These are phyloP conservation scores for Colinus virginianus DNA, from an alignment of 2,113 vertebrate species.

Conservation along the genomic window DNA sequence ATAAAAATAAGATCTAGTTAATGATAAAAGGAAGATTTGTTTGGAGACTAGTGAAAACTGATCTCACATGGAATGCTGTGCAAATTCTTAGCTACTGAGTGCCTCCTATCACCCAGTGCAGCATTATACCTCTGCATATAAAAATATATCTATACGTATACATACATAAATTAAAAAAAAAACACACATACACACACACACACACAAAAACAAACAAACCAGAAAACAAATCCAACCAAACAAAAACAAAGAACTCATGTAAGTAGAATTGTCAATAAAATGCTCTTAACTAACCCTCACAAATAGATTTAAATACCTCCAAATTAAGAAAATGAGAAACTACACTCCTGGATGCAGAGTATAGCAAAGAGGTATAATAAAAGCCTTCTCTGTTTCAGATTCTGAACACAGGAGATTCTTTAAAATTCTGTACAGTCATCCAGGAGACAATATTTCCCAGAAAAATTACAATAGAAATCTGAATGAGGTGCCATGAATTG, in stretches of 20 bases:
- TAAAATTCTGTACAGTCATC: background rate
- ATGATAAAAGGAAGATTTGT: background rate
- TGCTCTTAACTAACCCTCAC: background rate
- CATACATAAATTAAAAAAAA: too few species aligned
- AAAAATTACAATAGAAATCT: background rate
- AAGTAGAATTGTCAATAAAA: background rate
- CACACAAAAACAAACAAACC: too few species aligned
- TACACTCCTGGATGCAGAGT: background rate
- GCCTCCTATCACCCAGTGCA: background rate
- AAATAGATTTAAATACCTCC: background rate
- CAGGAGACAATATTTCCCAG: background rate
- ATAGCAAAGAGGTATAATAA: background rate
- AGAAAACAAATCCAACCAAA: too few species aligned
- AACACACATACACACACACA: too few species aligned
- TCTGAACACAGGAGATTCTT: background rate
- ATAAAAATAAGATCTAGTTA: constrained; percentile 46
- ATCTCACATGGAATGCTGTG: background rate
- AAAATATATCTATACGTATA: too few species aligned
- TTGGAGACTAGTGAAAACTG: background rate
- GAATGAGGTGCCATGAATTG: background rate
- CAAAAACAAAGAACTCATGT: background rate
- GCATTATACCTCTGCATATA: too few species aligned
- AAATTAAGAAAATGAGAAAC: background rate
- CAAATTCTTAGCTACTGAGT: background rate
- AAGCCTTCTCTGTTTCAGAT: background rate